Evolutionary conservation across 2,888 invertebrate genomes (phyloP).

Genomic region (Meganola albula): DNA sequence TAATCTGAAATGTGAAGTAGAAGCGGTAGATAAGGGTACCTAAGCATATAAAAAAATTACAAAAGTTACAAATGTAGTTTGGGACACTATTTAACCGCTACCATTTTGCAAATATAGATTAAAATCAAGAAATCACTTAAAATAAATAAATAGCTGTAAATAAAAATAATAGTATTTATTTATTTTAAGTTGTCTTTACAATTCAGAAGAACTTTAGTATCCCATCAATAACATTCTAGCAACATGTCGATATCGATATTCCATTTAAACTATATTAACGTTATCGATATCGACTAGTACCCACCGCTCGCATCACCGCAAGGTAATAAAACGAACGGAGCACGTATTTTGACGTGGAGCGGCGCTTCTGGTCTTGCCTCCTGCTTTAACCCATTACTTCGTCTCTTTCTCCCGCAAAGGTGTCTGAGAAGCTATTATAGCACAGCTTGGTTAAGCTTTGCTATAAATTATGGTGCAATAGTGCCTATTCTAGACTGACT

Average conservation of each 20-base stretch:
- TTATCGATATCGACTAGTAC: conserved; percentile 46
- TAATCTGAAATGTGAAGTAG: no score
- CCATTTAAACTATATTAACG: background rate
- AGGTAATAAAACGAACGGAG: conserved; percentile 76
- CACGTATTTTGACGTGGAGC: conserved; percentile 78
- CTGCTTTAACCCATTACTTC: conserved; percentile 38
- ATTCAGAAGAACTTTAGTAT: no score
- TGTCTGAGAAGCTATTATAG: conserved; percentile 72
- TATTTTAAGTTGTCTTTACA: no score
- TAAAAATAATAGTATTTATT: no score
- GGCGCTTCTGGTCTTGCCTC: conserved; percentile 73
- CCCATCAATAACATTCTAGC: no score
- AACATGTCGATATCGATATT: no score
- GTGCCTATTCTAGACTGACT: conserved; percentile 68
- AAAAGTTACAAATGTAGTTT: no score
- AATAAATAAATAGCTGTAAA: no score
- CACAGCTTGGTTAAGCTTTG: conserved; percentile 58
- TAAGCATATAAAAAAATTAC: no score
- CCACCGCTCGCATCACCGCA: conserved; percentile 39
- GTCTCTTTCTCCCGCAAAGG: conserved; percentile 52
- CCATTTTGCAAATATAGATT: no score
- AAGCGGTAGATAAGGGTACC: no score
- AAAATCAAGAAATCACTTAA: background rate
- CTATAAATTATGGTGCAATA: conserved; percentile 74
- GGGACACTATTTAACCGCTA: no score